phyloP scores from a whole-genome alignment of 2,888 invertebrate genomes.

The Bombylius discolor region DNA sequence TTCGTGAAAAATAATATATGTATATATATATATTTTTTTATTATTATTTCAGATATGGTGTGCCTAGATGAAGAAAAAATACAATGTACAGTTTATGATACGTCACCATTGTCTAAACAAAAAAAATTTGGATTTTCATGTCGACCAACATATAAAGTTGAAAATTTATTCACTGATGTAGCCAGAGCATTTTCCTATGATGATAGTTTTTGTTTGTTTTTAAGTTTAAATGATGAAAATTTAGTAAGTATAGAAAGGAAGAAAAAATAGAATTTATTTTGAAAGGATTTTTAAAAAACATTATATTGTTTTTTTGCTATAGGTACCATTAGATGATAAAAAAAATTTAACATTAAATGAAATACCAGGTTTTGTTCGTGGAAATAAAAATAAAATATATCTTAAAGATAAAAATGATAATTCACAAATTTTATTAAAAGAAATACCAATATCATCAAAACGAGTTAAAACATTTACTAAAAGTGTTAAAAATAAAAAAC shows the following conservation, averaged over 20 bases:
- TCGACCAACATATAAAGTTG: constrained; percentile 28
- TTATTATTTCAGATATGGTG: constrained; percentile 40
- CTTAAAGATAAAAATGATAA: too few relatives aligned
- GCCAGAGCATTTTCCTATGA: constrained; percentile 30
- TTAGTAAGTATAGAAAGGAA: constrained; percentile 4
- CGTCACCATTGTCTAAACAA: constrained; percentile 30
- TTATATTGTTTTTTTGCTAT: constrained; percentile 3
- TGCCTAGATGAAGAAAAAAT: constrained; percentile 22
- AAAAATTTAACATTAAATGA: constrained; percentile 22
- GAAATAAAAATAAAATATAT: constrained; percentile 20
- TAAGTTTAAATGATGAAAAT: too few relatives aligned
- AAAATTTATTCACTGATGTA: constrained; percentile 28
- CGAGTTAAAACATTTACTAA: too few relatives aligned
- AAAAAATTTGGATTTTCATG: constrained; percentile 33
- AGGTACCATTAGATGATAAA: constrained; percentile 30
- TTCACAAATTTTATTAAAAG: too few relatives aligned
- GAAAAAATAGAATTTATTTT: too few relatives aligned
- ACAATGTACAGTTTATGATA: constrained; percentile 32
- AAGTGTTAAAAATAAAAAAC: too few relatives aligned
- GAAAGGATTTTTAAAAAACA: background rate
- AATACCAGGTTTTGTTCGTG: constrained; percentile 27
- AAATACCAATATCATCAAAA: too few relatives aligned
- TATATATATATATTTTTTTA: constrained; percentile 2
- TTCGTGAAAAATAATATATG: too few relatives aligned
- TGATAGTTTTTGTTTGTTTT: background rate